phyloP scores from a whole-genome alignment of 1,140 invertebrate species.

The Trichomalopsis sarcophagae region DNA sequence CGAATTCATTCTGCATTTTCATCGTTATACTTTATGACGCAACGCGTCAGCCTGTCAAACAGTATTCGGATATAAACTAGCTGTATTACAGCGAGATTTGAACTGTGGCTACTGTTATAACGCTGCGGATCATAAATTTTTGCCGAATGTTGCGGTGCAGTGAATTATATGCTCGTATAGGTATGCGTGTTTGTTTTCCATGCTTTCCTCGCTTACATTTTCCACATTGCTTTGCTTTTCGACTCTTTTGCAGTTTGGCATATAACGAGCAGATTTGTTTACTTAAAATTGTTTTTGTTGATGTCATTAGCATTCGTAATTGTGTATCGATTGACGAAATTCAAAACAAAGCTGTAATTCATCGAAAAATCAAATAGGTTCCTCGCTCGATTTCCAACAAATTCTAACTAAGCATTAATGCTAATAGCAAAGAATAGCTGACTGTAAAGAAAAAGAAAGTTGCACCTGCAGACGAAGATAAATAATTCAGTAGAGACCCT shows the following conservation, averaged over 20 bases:
- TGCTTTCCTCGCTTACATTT: background rate
- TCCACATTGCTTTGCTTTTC: no score
- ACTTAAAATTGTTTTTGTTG: background rate
- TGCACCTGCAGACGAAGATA: background rate
- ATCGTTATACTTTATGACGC: background rate
- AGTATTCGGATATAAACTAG: conserved; percentile 2
- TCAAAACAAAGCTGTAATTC: no score
- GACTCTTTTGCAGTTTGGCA: no score
- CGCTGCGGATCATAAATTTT: conserved; percentile 13
- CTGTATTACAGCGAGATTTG: conserved; percentile 3
- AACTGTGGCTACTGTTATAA: background rate
- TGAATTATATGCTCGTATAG: background rate
- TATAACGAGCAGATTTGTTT: background rate
- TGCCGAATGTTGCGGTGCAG: background rate
- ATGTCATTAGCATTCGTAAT: no score
- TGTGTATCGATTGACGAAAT: no score
- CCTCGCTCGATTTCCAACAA: background rate
- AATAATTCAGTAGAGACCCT: background rate
- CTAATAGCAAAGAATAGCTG: background rate
- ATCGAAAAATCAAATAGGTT: no score
- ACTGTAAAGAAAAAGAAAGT: background rate
- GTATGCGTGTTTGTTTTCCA: background rate
- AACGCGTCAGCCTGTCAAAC: background rate
- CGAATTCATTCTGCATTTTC: background rate
- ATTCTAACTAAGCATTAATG: background rate